Percentiles rank a stretch among this genome's conserved stretches.
Conservation (phyloP, 2,888 invertebrate genomes). For the Homarus gammarus region DNA sequence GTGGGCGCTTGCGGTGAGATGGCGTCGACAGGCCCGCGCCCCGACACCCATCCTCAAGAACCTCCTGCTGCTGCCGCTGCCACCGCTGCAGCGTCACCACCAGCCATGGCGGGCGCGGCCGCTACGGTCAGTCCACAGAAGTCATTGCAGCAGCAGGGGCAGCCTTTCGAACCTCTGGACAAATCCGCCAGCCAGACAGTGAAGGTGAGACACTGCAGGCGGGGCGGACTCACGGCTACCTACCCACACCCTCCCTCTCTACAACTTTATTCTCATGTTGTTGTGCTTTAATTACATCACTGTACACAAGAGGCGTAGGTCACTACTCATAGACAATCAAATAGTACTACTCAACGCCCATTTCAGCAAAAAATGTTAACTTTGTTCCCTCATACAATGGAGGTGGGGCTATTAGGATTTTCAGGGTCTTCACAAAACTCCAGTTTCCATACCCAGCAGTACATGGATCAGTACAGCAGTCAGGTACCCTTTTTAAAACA, state of each 20-base stretch:
- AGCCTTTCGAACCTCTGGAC: slow-evolving; percentile 74
- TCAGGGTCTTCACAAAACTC: no score
- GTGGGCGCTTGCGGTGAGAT: slow-evolving; percentile 57
- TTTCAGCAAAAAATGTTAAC: no score
- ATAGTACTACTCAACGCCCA: no score
- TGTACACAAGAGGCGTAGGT: no score
- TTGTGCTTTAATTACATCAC: no score
- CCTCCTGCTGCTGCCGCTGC: slow-evolving; percentile 42
- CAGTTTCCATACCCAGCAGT: no score
- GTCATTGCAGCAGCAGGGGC: slow-evolving; percentile 64
- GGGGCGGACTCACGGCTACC: slow-evolving; percentile 4
- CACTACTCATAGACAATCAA: no score
- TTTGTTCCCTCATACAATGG: no score
- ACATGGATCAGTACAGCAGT: no score
- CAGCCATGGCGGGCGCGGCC: slow-evolving; percentile 18
- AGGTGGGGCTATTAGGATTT: no score
- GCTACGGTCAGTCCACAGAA: slow-evolving; percentile 57
- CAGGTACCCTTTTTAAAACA: no score
- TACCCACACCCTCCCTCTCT: background rate
- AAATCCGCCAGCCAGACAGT: slow-evolving; percentile 75
- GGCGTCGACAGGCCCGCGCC: slow-evolving; percentile 66
- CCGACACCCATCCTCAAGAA: slow-evolving; percentile 61
- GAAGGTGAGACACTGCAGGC: slow-evolving; percentile 60
- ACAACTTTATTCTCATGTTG: no score
- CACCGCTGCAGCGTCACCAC: slow-evolving; percentile 20